Percentiles rank a stretch among this genome's conserved stretches.
Evolutionary conservation across 2,113 vertebrate species (phyloP).

Genomic region (Dicaeum eximium): DNA sequence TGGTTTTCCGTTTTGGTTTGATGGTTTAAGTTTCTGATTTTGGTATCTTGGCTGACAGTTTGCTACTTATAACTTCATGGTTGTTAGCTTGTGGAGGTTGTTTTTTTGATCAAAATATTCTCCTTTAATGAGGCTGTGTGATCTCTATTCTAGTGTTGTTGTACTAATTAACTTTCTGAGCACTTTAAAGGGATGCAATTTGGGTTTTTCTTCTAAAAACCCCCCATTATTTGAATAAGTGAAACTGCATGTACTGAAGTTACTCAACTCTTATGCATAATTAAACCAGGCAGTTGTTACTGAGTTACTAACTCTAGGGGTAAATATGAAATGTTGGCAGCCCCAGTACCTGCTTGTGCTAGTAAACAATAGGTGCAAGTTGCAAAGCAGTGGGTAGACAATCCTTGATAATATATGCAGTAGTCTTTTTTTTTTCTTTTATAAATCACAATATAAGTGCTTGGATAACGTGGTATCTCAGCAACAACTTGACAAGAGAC

Average conservation of each 20-base stretch:
- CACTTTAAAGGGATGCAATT: background rate
- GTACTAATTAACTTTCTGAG: background rate
- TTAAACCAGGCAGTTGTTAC: background rate
- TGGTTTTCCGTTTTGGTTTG: background rate
- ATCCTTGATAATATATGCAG: constrained; percentile 53
- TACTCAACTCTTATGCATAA: background rate
- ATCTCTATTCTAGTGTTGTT: background rate
- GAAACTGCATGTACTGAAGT: background rate
- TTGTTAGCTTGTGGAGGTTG: background rate
- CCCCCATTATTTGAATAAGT: background rate
- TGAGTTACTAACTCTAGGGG: background rate
- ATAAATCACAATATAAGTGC: constrained; percentile 67
- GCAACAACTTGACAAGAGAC: constrained; percentile 78
- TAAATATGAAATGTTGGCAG: background rate
- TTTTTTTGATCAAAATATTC: background rate
- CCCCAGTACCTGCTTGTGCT: background rate
- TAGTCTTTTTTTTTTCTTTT: constrained; percentile 63
- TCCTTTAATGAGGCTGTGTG: background rate
- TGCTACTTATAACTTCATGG: background rate
- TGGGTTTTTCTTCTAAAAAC: background rate
- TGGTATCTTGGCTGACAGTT: background rate
- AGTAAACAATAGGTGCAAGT: constrained; percentile 17
- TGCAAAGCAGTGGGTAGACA: constrained; percentile 35
- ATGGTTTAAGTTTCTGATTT: background rate
- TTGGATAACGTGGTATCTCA: constrained; percentile 67